phyloP scores from a whole-genome alignment of 2,113 vertebrate genomes.

The Varanus komodoensis region DNA sequence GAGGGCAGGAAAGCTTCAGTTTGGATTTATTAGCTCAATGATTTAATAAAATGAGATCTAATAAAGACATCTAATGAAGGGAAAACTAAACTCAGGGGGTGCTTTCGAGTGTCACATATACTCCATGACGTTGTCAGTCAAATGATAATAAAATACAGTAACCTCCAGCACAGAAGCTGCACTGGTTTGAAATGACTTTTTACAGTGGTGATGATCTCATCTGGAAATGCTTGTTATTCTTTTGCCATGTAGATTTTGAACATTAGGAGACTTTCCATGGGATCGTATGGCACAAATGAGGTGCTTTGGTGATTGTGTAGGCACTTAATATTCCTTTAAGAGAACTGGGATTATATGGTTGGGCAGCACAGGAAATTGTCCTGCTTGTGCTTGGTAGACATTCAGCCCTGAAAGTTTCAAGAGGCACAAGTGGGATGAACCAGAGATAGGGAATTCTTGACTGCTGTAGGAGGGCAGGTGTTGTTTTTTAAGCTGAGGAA shows the following conservation, averaged over 20 bases:
- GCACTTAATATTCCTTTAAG: too few relatives aligned
- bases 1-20: background rate
- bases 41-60: slow-evolving; percentile 22
- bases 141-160: background rate
- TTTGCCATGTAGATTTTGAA: background rate
- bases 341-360: too few relatives aligned
- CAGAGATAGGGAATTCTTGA: too few relatives aligned
- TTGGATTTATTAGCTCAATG: slow-evolving; percentile 18
- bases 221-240: background rate
- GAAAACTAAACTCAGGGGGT: slow-evolving; percentile 4
- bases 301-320: too few relatives aligned
- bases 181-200: background rate
- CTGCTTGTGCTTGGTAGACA: too few relatives aligned
- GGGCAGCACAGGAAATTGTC: too few relatives aligned
- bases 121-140: slow-evolving; percentile 8
- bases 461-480: too few relatives aligned
- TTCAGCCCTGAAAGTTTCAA: too few relatives aligned
- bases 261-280: background rate
- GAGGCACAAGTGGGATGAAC: too few relatives aligned
- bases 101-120: background rate
- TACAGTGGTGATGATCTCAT: too few relatives aligned
- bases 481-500: too few relatives aligned
- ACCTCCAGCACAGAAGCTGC: background rate
- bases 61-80: background rate
- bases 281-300: background rate